Base-by-base conservation (phyloP, 2,113 vertebrate species). In the Archocentrus centrarchus region DNA sequence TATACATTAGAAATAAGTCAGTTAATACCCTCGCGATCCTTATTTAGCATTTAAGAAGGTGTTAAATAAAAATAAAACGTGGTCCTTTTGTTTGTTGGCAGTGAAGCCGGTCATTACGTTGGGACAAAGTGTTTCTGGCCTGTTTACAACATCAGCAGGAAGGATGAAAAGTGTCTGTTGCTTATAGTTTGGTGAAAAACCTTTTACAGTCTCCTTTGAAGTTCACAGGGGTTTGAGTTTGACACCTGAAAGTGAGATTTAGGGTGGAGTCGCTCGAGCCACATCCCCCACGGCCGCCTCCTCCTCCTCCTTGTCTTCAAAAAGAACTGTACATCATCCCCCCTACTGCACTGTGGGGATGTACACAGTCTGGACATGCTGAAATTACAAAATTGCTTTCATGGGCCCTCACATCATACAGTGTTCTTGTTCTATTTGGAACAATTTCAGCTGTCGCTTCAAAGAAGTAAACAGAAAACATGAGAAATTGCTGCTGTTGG, bases 401-500 rank as follows among this genome's bases (percentile, higher is more conserved):
- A 73, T 1, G 27, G 68, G 18, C 47, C 32, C 47, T 73, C 47
- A 8, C 47, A 55, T 73, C 47, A 30, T 55, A 53, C 32, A 13
- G 32, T 53, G 47, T 73, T 73, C 68, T 35, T 14, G 68, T 9
- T 73, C 68, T 73, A 47, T 73, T 35, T 14, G 47, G 32, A 47
- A 53, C 0, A 2, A 30, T 0, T 44, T 50, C 18, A 70, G 44
- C 0, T 70, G 66, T 47, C 3, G 18, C 0, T 73, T 55, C 68
- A 73, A 73, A 73, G 47, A 55, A 55, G 47, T 55, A 55, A 73
- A 55, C 39, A 17, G 30, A 73, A 73, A 63, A 55, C 14, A 35
- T 59, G 70, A 62, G 27, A 80, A 77, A 86, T 55, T 53, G 47
- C 70, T 59, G 80, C 58, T 86, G 77, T 60, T 20, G 55, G 79